Evolutionary conservation across 2,113 vertebrate species (phyloP), one percentile per base, ranked within the genome.

Genomic region (Pachyramphus minor): DNA sequence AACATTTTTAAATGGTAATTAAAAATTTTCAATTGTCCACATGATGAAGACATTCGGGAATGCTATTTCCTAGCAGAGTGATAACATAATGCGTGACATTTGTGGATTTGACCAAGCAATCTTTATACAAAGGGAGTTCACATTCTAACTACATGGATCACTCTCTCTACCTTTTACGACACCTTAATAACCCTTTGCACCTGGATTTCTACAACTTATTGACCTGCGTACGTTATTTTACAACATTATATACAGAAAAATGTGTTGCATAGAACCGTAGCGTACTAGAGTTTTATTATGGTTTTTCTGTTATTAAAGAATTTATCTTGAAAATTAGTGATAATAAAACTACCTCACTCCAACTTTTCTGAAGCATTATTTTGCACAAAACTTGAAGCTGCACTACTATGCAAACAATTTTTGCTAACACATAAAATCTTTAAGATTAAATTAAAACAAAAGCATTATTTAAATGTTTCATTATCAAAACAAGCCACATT

Each of bases 51-150:
- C 13, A 68, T 23, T 71, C 58, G 56, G 35, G 31, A 93, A 78
- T 28, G 50, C 3, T 14, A 21, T 47, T 42, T 42, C 44, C 69
- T 19, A 35, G n/a, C 3, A 66, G 2, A 74, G 13, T 5, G 27
- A 59, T 21, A 67, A 71, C 3, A 8, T 18, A 58, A 41, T 6
- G 10, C 0, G 0, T 72, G 30, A 21, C 53, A 69, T 58, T n/a
- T 27, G n/a, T 2, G 16, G 76, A 62, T 10, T 37, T 44, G 8
- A 69, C 3, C 11, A 27, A 82, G 27, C 7, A 15, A 21, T 49
- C n/a, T 66, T 80, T 35, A 53, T 4, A 58, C 6, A 42, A 55
- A 74, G 23, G 12, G 42, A 89, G 21, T 28, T 77, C 49, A 52
- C 14, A 56, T 47, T 77, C 14, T 50, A 82, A 78, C 12, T 25